phyloP scores from a whole-genome alignment of 1,140 invertebrate species.

The Harpegnathos saltator region DNA sequence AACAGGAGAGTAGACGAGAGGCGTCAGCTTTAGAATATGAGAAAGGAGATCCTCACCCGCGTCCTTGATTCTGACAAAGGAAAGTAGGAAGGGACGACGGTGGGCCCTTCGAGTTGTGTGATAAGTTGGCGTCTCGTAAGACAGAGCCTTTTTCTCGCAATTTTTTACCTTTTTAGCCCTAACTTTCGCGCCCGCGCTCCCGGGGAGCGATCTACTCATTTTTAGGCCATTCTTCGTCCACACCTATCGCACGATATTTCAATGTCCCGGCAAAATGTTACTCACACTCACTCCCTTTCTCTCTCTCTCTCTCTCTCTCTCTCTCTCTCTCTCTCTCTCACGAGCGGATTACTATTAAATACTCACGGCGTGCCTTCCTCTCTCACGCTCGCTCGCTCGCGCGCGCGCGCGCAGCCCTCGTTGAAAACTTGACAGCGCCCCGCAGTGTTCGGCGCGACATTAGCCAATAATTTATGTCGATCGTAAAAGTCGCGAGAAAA shows the following conservation, averaged over 20 bases:
- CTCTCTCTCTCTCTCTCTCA: conserved; percentile 10
- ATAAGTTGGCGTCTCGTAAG: conserved; percentile 72
- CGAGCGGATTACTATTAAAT: conserved; percentile 39
- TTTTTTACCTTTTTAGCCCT: conserved; percentile 75
- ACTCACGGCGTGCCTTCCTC: conserved; percentile 21
- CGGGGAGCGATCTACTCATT: conserved; percentile 72
- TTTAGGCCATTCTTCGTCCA: conserved; percentile 57
- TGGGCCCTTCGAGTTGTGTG: conserved; percentile 72
- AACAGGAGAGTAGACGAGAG: conserved; percentile 50
- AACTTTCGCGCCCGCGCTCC: conserved; percentile 66
- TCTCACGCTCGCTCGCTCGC: too few species aligned
- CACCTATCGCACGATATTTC: conserved; percentile 57
- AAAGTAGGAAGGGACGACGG: conserved; percentile 59
- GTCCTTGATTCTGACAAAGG: conserved; percentile 77
- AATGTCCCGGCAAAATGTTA: conserved; percentile 48
- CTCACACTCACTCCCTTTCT: background rate
- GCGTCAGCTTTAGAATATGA: conserved; percentile 77
- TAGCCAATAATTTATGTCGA: conserved; percentile 36
- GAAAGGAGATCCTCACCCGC: conserved; percentile 74
- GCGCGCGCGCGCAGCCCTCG: conserved; percentile 5
- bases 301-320: conserved; percentile 16
- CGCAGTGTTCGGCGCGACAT: conserved; percentile 3
- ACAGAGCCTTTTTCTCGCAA: conserved; percentile 73
- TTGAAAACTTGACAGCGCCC: conserved; percentile 49
- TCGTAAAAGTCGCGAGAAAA: conserved; percentile 45